Conservation (phyloP, 2,113 vertebrate genomes). For the Syngnathus scovelli region DNA sequence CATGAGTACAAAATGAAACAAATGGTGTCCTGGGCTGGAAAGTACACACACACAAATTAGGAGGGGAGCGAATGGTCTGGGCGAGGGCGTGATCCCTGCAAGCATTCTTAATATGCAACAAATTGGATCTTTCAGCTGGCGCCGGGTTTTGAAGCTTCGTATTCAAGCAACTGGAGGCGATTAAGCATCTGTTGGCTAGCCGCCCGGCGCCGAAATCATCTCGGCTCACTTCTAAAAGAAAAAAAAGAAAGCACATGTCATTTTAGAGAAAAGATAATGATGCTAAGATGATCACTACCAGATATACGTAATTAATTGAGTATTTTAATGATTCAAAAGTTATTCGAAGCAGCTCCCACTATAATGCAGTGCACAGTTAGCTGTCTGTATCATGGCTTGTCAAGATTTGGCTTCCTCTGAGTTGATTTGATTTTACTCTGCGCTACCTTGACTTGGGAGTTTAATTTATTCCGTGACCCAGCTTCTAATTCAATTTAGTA, state of each 20-base stretch:
- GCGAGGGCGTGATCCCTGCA: conserved; percentile 37
- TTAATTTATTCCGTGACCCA: no score
- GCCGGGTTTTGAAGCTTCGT: conserved; percentile 26
- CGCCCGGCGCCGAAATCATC: conserved; percentile 10
- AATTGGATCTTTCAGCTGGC: conserved; percentile 47
- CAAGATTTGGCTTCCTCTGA: no score
- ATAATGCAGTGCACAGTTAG: no score
- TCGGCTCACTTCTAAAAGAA: background rate
- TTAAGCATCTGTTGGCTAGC: conserved; percentile 11
- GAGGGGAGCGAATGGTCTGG: conserved; percentile 16
- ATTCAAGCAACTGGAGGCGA: conserved; percentile 7
- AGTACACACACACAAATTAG: conserved; percentile 14
- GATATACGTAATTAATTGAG: no score
- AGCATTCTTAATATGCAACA: conserved; percentile 45
- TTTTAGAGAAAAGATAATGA: background rate
- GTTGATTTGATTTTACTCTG: no score
- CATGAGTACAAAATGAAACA: background rate
- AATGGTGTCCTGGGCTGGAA: background rate
- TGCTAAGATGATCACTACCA: background rate
- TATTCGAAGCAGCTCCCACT: no score
- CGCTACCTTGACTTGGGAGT: no score
- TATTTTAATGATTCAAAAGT: no score
- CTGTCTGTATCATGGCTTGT: no score
- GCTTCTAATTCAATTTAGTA: no score
- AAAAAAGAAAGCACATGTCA: background rate